A percentile compares a stretch with the other conserved stretches of the same genome.
Conservation (phyloP, 2,113 vertebrate species). For the Ceyx margarethae region DNA sequence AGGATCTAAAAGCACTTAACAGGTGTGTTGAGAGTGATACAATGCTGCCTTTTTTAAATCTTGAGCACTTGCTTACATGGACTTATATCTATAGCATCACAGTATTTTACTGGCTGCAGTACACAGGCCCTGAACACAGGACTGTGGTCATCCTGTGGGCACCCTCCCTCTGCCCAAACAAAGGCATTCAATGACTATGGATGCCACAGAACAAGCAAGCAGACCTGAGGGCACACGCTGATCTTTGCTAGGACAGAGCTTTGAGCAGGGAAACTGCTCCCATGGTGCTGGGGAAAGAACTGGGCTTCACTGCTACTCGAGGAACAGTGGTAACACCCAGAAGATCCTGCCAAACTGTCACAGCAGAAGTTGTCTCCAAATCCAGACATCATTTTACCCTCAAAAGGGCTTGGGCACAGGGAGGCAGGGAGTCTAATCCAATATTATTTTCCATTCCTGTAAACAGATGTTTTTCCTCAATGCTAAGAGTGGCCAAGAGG, state of each 20-base stretch:
- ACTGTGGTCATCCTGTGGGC: neutral
- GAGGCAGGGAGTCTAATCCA: neutral
- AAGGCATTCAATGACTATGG: accelerated
- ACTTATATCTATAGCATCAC: neutral
- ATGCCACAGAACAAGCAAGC: neutral
- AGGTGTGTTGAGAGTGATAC: neutral
- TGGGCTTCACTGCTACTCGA: neutral
- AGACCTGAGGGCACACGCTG: neutral
- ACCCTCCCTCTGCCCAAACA: neutral
- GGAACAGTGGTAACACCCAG: neutral
- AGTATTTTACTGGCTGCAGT: neutral
- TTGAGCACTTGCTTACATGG: neutral
- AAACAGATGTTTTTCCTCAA: neutral
- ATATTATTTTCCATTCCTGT: neutral
- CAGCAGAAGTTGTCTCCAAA: neutral
- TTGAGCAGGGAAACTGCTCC: neutral
- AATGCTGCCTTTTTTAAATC: neutral
- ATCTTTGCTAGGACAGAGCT: neutral
- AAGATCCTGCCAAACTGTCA: neutral
- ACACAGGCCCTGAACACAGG: neutral
- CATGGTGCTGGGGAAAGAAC: neutral
- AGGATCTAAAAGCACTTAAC: neutral
- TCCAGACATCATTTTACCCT: neutral
- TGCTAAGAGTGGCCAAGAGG: neutral
- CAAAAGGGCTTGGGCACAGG: neutral